These are phyloP conservation scores for Zaprionus obscuricornis DNA, from an alignment of 2,888 invertebrate species.

Conservation along the genomic window DNA sequence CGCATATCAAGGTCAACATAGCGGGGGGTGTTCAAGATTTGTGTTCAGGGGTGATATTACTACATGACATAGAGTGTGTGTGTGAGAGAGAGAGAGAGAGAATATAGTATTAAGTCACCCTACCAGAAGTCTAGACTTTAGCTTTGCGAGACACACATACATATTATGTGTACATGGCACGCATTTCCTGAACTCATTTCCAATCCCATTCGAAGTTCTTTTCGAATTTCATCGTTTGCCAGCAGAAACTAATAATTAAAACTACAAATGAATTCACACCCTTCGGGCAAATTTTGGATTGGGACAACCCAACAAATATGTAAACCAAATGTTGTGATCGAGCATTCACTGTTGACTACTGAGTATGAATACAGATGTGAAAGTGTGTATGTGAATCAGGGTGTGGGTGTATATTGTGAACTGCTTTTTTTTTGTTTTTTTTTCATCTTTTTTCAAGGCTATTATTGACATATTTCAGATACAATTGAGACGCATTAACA, in stretches of 20 bases:
- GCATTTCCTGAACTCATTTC: conserved; percentile 42
- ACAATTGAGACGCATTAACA: conserved; percentile 6
- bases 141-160: neutral
- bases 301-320: neutral
- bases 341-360: conserved; percentile 9
- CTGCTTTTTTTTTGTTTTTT: no score
- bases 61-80: no score
- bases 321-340: conserved; percentile 37
- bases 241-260: conserved; percentile 66
- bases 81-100: no score
- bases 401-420: neutral
- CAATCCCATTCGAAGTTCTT: neutral
- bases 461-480: conserved; percentile 12
- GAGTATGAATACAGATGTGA: no score
- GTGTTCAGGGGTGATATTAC: no score
- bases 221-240: neutral
- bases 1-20: conserved; percentile 46
- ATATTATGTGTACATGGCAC: conserved; percentile 46
- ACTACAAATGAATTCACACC: conserved; percentile 74
- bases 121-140: no score
- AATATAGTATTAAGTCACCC: no score
- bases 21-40: neutral
- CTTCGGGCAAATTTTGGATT: conserved; percentile 22
- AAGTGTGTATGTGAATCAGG: conserved; percentile 3
- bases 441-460: neutral